These are phyloP conservation scores for Polydrusus pterygomalis DNA, from an alignment of 2,888 invertebrate genomes.

Conservation along the genomic window DNA sequence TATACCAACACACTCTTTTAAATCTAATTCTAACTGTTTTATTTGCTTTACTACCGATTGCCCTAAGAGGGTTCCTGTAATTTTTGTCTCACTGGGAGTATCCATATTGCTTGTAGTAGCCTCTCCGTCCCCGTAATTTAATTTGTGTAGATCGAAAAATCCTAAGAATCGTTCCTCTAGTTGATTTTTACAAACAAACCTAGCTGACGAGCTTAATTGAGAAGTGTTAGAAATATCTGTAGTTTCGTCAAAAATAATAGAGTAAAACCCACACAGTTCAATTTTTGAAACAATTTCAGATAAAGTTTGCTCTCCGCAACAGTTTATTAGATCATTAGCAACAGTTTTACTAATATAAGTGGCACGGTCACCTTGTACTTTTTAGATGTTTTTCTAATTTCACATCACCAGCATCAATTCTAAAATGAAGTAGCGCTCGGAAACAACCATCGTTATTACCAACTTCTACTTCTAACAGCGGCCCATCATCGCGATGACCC, in stretches of 20 bases:
- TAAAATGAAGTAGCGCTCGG: neutral
- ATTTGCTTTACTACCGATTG: conserved; percentile 18
- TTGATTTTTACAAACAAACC: neutral
- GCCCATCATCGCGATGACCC: conserved; percentile 22
- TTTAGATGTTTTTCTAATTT: conserved; percentile 10
- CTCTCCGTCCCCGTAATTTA: neutral
- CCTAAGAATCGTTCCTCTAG: conserved; percentile 11
- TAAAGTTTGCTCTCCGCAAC: conserved; percentile 25
- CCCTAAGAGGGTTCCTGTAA: conserved; percentile 19
- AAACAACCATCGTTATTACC: conserved; percentile 18
- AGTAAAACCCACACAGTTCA: no score
- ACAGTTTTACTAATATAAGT: conserved; percentile 15
- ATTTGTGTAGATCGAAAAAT: conserved; percentile 20
- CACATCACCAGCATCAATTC: neutral
- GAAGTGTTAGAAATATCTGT: no score
- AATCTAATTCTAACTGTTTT: conserved; percentile 14
- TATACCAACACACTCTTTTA: conserved; percentile 26
- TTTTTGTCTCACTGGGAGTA: conserved; percentile 9
- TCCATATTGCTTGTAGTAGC: neutral
- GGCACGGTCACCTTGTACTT: neutral
- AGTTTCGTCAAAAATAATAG: no score
- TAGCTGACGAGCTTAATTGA: conserved; percentile 11
- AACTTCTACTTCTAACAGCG: neutral
- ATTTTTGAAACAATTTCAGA: neutral
- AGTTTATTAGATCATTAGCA: conserved; percentile 15